Evolutionary conservation across 2,797 vertebrate species (phyloP).

Genomic region (Chaunax sp.): DNA sequence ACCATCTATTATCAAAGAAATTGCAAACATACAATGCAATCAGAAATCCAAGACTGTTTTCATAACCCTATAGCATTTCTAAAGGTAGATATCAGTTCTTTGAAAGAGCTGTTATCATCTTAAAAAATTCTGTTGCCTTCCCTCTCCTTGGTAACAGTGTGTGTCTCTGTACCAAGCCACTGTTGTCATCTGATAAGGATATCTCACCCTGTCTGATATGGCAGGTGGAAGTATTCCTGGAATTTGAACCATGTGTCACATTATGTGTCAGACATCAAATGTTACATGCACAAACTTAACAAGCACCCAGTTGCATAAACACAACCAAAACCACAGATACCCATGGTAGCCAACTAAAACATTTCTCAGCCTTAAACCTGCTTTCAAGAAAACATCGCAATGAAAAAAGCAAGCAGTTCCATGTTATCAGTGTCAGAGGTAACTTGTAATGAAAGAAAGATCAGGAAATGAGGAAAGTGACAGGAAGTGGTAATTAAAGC

Average conservation of each 20-base stretch:
- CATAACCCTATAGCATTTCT: constrained; percentile 19
- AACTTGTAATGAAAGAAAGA: neutral
- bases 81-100: constrained; percentile 32
- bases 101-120: constrained; percentile 52
- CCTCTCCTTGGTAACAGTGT: constrained; percentile 33
- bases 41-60: constrained; percentile 48
- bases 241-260: constrained; percentile 43
- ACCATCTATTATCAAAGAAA: constrained; percentile 6
- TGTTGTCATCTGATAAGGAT: constrained; percentile 41
- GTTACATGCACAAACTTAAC: constrained; percentile 20
- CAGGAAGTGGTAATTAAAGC: neutral
- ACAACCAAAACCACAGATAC: constrained; percentile 1
- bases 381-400: neutral
- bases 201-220: constrained; percentile 35
- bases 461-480: neutral
- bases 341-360: constrained; percentile 1
- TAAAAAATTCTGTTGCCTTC: constrained; percentile 48
- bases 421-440: neutral
- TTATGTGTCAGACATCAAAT: constrained; percentile 25
- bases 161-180: constrained; percentile 43
- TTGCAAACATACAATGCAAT: constrained; percentile 47
- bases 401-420: neutral
- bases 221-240: constrained; percentile 53
- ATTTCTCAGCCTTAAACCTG: constrained; percentile 3
- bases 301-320: neutral